Conservation (phyloP, 2,797 vertebrate species). For the Hemibagrus guttatus region DNA sequence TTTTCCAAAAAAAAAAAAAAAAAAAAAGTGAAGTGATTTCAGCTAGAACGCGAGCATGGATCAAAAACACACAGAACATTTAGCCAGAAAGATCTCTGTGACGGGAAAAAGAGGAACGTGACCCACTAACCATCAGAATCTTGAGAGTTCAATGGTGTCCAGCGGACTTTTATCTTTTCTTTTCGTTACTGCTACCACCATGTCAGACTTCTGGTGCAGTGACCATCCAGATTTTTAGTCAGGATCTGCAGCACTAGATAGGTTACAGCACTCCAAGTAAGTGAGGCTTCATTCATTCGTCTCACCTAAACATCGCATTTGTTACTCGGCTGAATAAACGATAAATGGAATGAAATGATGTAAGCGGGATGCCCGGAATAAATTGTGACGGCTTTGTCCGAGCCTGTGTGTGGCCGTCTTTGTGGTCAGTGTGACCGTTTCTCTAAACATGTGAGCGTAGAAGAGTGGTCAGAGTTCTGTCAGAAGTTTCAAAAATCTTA, state of each 20-base stretch:
- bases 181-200: too few relatives aligned
- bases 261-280: background rate
- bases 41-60: too few relatives aligned
- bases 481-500: background rate
- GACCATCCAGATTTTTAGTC: background rate
- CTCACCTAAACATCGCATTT: background rate
- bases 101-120: background rate
- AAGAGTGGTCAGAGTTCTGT: background rate
- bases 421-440: background rate
- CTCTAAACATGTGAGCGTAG: background rate
- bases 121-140: background rate
- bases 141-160: background rate
- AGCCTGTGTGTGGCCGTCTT: background rate
- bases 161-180: background rate
- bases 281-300: background rate
- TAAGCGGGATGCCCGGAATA: background rate
- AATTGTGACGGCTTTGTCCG: background rate
- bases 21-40: too few relatives aligned
- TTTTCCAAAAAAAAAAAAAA: too few relatives aligned
- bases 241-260: too few relatives aligned
- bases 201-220: background rate
- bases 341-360: background rate
- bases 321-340: background rate
- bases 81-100: background rate
- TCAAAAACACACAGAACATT: too few relatives aligned